Evolutionary conservation across 2,888 invertebrate genomes (phyloP), one percentile per base, ranked within the genome.

Genomic region (Torymus aiolomorphi): DNA sequence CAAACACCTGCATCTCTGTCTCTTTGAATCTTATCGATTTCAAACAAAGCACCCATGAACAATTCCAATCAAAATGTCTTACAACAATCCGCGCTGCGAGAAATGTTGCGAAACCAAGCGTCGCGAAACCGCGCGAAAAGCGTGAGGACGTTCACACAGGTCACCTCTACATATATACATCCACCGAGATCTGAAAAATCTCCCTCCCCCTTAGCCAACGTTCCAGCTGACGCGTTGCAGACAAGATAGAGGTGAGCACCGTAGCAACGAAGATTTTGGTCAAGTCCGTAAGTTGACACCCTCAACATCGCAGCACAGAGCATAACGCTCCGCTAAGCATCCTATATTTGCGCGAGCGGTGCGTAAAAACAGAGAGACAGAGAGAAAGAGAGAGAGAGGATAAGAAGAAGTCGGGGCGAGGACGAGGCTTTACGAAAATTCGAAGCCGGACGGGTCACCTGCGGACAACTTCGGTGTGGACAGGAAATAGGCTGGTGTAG

Each of bases 241-340:
- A 82, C 80, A 77, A 83, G 83, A 84, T 78, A 84, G 85, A 84
- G 81, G 74, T 5, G 61, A 42, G 65, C 57, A 16, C 14, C 12
- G 18, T 3, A 14, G 51, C 14, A 10, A 31, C 83, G 72, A 83
- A 85, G 86, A 85, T 85, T 86, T 84, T 71, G 8, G 42, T 8
- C 42, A 1, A 42, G 42, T 1, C 42, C 8, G 42, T 42, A 87
- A 87, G 84, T 74, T 65, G 84, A 87, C 83, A 86, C 87, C 63
- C 14, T 59, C 63, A 77, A 67, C 87, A 87, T 84, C 87, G 24
- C 12, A 62, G 42, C 8, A n/a, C 61, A 42, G 16, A 14, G 1
- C 18, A 66, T 42, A 42, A 42, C 78, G 61, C 74, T 76, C 18
- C 54, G 75, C 78, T 71, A 52, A 67, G 56, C 76, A 71, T 75